phyloP scores from a whole-genome alignment of 2,888 invertebrate genomes.

The Laspeyria flexula region DNA sequence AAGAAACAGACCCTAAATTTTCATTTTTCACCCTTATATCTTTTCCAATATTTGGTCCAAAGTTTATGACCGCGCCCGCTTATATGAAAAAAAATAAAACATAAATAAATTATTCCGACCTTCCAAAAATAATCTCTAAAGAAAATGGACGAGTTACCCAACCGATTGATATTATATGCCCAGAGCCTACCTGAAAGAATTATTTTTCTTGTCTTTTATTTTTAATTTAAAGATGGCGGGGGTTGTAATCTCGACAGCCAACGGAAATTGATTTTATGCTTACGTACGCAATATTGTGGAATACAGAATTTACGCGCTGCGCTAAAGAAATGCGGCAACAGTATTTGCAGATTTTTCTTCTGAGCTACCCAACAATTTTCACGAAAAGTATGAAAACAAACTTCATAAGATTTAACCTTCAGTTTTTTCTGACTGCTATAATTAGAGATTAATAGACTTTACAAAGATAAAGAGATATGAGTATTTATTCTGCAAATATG shows the following conservation, averaged over 20 bases:
- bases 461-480: too few species aligned
- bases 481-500: too few species aligned
- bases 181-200: constrained; percentile 29
- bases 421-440: too few species aligned
- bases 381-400: too few species aligned
- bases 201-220: constrained; percentile 31
- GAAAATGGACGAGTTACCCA: constrained; percentile 6
- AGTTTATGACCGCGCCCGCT: too few species aligned
- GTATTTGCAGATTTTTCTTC: neutral
- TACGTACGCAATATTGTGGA: constrained; percentile 27
- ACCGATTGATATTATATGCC: constrained; percentile 20
- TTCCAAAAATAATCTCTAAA: neutral
- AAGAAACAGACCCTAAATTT: too few species aligned
- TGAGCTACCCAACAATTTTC: too few species aligned
- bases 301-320: neutral
- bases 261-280: constrained; percentile 43
- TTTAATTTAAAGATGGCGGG: constrained; percentile 45
- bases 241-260: constrained; percentile 33
- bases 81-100: neutral
- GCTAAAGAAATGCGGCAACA: neutral
- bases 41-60: too few species aligned
- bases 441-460: too few species aligned
- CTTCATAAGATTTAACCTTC: too few species aligned
- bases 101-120: neutral
- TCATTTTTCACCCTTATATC: too few species aligned